Evolutionary conservation across 2,113 vertebrate genomes (phyloP), one percentile per base, ranked within the genome.

Genomic region (Calidris pugnax): DNA sequence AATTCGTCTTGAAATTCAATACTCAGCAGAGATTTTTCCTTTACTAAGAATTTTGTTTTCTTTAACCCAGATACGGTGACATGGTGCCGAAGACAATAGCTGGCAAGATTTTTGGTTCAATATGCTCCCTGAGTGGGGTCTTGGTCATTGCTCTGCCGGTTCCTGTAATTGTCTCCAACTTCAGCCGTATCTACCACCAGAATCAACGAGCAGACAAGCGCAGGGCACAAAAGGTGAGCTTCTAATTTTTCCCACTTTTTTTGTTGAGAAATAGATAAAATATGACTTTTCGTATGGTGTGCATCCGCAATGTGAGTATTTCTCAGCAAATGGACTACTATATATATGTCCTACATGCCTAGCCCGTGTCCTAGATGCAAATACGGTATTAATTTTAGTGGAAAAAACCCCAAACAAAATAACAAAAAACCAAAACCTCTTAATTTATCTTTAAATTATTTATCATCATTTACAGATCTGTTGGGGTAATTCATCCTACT

Each of bases 11-110:
- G 11, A 74, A 88, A 84, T 83, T 89, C 87, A 67, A 79, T 77
- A 39, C 51, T 56, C 21, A 82, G 17, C 68, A 79, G 57, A 66
- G 6, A 32, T 74, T 71, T 69, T 63, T 10, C 56, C 48, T 80
- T 85, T 69, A 62, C 7, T 67, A 83, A 95, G 5, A 2, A 1
- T 79, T 86, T 77, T 92, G 21, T 85, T 97, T 51, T 91, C 39
- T 98, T 74, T 93, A 39, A 85, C 55, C 5, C 94, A 99, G 99
- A 84, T 99, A 99, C 72, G 99, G 99, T 22, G 99, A 99, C 97
- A 99, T 99, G 99, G 99, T 99, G 26, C 99, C 99, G 14, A 99
- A 99, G 98, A 99, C 99, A 88, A 99, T 99, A 93, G 99, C 99
- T 97, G 99, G 99, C 90, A 99, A 99, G 98, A 98, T 99, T 78